A percentile compares a stretch with the other conserved stretches of the same genome.
These are phyloP conservation scores for Meleagris gallopavo DNA, from an alignment of 2,113 vertebrate species.

Conservation along the genomic window DNA sequence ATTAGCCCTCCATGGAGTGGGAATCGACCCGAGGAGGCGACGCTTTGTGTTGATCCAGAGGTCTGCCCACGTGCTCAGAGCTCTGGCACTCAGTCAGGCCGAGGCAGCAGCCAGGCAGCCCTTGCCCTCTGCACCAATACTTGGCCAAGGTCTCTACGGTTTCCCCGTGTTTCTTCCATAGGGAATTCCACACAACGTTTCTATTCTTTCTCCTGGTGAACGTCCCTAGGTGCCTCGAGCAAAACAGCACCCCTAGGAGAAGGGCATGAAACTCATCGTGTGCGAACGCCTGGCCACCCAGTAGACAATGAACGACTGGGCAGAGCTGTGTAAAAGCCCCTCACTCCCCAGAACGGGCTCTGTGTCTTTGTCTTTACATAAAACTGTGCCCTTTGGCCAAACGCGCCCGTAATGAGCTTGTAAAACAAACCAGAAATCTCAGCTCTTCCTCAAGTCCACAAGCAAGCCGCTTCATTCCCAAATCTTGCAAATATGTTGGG, in stretches of 20 bases:
- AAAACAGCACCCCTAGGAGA: not conserved
- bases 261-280: not conserved
- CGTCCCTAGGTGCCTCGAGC: not conserved
- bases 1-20: not conserved
- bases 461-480: slow-evolving; percentile 28
- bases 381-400: slow-evolving; percentile 57
- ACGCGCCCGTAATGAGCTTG: slow-evolving; percentile 49
- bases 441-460: slow-evolving; percentile 6
- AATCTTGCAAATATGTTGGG: slow-evolving; percentile 39
- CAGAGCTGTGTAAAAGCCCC: slow-evolving; percentile 19
- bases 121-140: not conserved
- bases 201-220: not conserved
- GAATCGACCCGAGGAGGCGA: not conserved
- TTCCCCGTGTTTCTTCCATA: accelerated
- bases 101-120: not conserved
- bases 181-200: not conserved
- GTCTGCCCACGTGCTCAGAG: no score
- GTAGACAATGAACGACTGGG: not conserved
- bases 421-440: slow-evolving; percentile 63
- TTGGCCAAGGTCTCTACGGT: accelerated
- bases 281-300: not conserved
- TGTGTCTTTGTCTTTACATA: slow-evolving; percentile 44
- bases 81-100: not conserved
- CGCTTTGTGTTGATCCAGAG: not conserved
- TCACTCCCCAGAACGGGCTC: not conserved